Percentiles rank a stretch among this genome's conserved stretches.
Evolutionary conservation across 2,797 vertebrate species (phyloP).

Genomic region (Hybognathus amarus): DNA sequence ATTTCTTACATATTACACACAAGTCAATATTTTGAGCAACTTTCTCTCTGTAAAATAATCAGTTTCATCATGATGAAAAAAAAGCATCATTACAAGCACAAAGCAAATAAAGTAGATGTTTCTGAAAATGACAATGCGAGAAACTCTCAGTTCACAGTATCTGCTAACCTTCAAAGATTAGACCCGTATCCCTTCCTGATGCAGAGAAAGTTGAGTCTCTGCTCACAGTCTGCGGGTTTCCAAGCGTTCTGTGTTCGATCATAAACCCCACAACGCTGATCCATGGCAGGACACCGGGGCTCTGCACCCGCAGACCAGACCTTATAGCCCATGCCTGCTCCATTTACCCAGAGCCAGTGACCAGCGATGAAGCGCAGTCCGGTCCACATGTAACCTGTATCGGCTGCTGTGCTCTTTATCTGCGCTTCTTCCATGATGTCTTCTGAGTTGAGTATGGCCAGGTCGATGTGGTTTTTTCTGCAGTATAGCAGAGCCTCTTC

Average conservation of each 20-base stretch:
- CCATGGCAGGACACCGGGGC: slow-evolving; percentile 42
- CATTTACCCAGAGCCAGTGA: slow-evolving; percentile 57
- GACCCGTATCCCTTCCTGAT: background rate
- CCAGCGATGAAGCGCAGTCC: slow-evolving; percentile 57
- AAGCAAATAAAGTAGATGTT: background rate
- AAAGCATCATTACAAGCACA: background rate
- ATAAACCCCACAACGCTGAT: slow-evolving; percentile 41
- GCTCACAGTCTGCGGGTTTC: slow-evolving; percentile 19
- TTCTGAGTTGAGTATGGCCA: slow-evolving; percentile 43
- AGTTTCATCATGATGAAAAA: background rate
- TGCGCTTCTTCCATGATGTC: slow-evolving; percentile 22
- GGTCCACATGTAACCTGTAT: slow-evolving; percentile 56
- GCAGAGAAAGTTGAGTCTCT: slow-evolving; percentile 28
- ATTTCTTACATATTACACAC: background rate
- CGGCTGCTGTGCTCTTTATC: background rate
- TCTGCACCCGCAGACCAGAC: background rate
- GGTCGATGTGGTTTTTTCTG: background rate
- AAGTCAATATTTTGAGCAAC: background rate
- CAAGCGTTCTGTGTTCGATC: background rate
- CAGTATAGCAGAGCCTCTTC: slow-evolving; percentile 58
- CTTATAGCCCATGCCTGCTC: background rate
- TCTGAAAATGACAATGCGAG: background rate
- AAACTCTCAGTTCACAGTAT: background rate
- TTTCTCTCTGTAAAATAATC: background rate
- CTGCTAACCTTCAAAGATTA: background rate